Conservation (phyloP, 2,113 vertebrate genomes). For the Atherinomorus stipes region DNA sequence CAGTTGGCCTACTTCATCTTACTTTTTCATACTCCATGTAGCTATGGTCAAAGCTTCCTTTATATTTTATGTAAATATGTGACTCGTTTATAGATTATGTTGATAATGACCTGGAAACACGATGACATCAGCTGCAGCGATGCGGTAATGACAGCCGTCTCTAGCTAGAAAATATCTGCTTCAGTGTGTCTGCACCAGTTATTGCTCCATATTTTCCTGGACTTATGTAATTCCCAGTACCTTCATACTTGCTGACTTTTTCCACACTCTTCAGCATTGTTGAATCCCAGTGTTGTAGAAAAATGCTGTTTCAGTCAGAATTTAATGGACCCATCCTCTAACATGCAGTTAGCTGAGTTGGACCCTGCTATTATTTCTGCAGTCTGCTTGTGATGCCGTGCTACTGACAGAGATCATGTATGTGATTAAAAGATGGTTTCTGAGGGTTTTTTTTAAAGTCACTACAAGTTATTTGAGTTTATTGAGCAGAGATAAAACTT, state of each 20-base stretch:
- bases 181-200: slow-evolving; percentile 18
- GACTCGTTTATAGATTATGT: neutral
- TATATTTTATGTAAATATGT: neutral
- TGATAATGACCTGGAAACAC: neutral
- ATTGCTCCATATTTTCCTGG: neutral
- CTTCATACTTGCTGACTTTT: neutral
- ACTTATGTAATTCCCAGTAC: neutral
- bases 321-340: neutral
- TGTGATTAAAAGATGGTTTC: neutral
- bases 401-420: slow-evolving; percentile 11
- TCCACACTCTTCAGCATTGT: slow-evolving; percentile 1
- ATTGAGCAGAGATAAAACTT: neutral
- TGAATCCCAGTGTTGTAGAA: neutral
- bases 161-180: slow-evolving; percentile 9
- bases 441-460: neutral
- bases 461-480: neutral
- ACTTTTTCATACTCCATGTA: neutral
- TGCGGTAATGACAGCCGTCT: neutral
- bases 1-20: neutral
- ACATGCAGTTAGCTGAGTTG: neutral
- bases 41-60: neutral
- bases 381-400: neutral
- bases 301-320: slow-evolving; percentile 34
- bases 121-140: neutral
- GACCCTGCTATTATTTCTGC: slow-evolving; percentile 19